Evolutionary conservation across 2,888 invertebrate genomes (phyloP).

Genomic region (Nycteola revayana): DNA sequence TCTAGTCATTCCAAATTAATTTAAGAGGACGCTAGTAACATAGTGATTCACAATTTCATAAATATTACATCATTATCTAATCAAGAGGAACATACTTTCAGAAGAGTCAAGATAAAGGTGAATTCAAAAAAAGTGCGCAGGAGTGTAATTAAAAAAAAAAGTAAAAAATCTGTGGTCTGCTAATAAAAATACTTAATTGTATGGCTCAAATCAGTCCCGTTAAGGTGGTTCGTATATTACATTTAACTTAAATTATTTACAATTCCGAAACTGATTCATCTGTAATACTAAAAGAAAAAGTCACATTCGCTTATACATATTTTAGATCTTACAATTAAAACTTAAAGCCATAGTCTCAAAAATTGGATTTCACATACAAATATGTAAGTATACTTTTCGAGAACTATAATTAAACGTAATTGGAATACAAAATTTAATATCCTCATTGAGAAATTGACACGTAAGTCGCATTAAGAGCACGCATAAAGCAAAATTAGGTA

Average conservation of each 20-base stretch:
- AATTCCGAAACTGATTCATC: constrained; percentile 54
- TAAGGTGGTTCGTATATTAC: constrained; percentile 49
- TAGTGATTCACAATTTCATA: constrained; percentile 8
- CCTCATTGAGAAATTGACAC: too few species aligned
- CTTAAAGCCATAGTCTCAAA: constrained; percentile 44
- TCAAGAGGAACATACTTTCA: constrained; percentile 9
- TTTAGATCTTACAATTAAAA: constrained; percentile 37
- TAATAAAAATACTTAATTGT: constrained; percentile 44
- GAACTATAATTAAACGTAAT: constrained; percentile 6
- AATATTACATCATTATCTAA: constrained; percentile 4
- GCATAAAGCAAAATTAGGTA: too few species aligned
- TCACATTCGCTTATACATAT: constrained; percentile 23
- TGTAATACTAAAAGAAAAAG: constrained; percentile 35
- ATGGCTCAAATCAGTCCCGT: constrained; percentile 75
- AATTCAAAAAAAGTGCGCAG: constrained; percentile 7
- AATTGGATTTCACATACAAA: constrained; percentile 20
- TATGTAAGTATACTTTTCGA: constrained; percentile 12
- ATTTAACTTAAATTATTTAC: constrained; percentile 50
- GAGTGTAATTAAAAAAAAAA: too few species aligned
- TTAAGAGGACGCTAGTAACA: constrained; percentile 20
- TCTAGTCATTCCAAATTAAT: constrained; percentile 26
- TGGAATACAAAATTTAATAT: too few species aligned
- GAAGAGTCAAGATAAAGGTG: constrained; percentile 6
- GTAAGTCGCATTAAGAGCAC: too few species aligned
- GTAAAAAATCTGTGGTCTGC: constrained; percentile 23